Conservation (phyloP, 2,797 vertebrate genomes). For the Peromyscus aztecus region DNA sequence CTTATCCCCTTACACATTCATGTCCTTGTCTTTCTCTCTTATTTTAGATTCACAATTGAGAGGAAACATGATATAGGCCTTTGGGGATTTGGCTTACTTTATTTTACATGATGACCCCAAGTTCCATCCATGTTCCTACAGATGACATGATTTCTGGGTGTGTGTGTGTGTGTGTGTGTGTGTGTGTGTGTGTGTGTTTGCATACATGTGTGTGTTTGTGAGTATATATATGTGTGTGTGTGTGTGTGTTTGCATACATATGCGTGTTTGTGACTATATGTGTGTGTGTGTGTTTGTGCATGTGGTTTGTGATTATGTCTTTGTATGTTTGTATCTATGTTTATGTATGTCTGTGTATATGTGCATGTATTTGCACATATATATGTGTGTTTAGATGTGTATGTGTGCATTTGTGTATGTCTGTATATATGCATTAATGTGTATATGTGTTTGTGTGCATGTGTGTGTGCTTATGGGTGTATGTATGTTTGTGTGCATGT, state of each 20-base stretch:
- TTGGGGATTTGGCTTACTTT: not conserved
- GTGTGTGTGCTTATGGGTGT: too few relatives aligned
- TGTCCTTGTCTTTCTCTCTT: not conserved
- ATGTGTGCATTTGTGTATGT: not conserved
- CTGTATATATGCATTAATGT: not conserved
- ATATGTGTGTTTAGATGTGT: not conserved
- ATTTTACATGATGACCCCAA: not conserved
- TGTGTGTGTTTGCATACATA: not conserved
- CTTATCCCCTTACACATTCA: not conserved
- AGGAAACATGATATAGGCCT: not conserved
- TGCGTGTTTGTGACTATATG: not conserved
- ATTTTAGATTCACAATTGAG: not conserved
- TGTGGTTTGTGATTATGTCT: not conserved
- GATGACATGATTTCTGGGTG: too few relatives aligned
- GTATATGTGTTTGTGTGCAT: not conserved
- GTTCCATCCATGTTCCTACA: not conserved
- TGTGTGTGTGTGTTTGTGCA: not conserved
- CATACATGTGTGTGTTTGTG: not conserved
- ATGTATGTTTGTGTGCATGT: too few relatives aligned
- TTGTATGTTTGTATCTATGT: not conserved
- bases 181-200: too few relatives aligned
- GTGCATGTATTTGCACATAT: not conserved
- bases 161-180: not conserved
- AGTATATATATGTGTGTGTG: fast-evolving
- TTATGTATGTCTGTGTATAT: not conserved